phyloP scores from a whole-genome alignment of 1,140 invertebrate genomes.

The Amphibalanus amphitrite region DNA sequence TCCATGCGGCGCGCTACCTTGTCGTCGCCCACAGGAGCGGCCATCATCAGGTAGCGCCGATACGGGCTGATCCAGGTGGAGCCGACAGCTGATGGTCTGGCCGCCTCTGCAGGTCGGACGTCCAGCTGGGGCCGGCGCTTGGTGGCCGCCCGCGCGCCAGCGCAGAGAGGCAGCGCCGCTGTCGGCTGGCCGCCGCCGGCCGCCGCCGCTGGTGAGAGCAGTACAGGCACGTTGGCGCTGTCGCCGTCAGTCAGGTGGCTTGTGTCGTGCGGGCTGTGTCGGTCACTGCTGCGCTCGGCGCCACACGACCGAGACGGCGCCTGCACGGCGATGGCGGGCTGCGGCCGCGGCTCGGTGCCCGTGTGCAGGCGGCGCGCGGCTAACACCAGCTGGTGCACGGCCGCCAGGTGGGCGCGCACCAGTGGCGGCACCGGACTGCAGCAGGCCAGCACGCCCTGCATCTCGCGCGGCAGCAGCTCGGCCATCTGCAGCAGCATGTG shows the following conservation, averaged over 20 bases:
- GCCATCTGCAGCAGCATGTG: slow-evolving; percentile 86
- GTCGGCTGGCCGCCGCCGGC: no score
- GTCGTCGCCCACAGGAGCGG: background rate
- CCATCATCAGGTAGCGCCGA: background rate
- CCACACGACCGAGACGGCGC: background rate
- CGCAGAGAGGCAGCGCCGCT: no score
- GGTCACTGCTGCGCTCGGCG: background rate
- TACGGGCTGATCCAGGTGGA: background rate
- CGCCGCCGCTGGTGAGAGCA: background rate
- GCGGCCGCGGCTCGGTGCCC: background rate
- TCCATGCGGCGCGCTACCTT: background rate
- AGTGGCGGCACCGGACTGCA: slow-evolving; percentile 86
- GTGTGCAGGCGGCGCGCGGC: slow-evolving; percentile 41
- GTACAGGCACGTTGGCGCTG: background rate
- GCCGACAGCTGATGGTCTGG: background rate
- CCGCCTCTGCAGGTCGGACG: background rate
- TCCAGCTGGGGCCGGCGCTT: background rate
- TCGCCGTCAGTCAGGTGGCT: background rate
- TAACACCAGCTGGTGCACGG: slow-evolving; percentile 56
- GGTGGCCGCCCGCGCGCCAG: background rate
- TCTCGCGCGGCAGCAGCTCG: slow-evolving; percentile 76
- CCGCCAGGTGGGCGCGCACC: slow-evolving; percentile 52
- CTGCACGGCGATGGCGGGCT: background rate
- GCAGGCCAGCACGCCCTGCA: slow-evolving; percentile 80
- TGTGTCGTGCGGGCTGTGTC: background rate